These are phyloP conservation scores for Eptesicus fuscus DNA, from an alignment of 2,113 vertebrate genomes.

Conservation along the genomic window DNA sequence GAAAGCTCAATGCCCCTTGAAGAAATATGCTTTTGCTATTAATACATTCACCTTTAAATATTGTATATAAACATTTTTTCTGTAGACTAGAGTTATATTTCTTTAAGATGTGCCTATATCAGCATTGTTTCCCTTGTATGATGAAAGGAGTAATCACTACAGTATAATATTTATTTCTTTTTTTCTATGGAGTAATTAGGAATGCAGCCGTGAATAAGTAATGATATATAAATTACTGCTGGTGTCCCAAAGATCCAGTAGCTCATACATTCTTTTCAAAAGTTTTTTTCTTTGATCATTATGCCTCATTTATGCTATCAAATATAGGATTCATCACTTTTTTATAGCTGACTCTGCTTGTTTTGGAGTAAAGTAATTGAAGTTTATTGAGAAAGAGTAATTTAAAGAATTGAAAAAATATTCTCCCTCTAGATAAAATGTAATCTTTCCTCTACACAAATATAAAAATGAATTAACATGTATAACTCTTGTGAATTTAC, in stretches of 20 bases:
- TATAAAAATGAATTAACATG: constrained; percentile 7
- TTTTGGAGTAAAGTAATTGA: constrained; percentile 66
- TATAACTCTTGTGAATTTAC: constrained; percentile 56
- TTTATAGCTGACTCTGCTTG: constrained; percentile 47
- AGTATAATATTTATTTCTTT: constrained; percentile 63
- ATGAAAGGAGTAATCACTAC: constrained; percentile 66
- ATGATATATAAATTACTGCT: constrained; percentile 62
- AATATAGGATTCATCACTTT: constrained; percentile 55
- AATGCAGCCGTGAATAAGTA: constrained; percentile 63
- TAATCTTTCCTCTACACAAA: background rate
- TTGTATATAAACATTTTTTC: constrained; percentile 39
- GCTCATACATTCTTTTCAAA: constrained; percentile 60
- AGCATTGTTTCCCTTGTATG: constrained; percentile 57
- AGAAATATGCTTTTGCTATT: background rate
- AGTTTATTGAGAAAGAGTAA: constrained; percentile 54
- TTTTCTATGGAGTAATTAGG: constrained; percentile 56
- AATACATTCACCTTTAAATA: constrained; percentile 19
- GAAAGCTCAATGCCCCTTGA: background rate
- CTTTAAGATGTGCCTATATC: constrained; percentile 51
- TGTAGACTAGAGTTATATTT: constrained; percentile 17
- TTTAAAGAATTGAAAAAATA: constrained; percentile 45
- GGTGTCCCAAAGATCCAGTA: constrained; percentile 23
- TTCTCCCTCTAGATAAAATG: constrained; percentile 13
- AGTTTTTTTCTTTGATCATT: constrained; percentile 63
- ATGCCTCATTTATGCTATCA: constrained; percentile 58